Percentiles rank a stretch among this genome's conserved stretches.
Evolutionary conservation across 2,888 invertebrate species (phyloP).

Genomic region (Anorthoa munda): DNA sequence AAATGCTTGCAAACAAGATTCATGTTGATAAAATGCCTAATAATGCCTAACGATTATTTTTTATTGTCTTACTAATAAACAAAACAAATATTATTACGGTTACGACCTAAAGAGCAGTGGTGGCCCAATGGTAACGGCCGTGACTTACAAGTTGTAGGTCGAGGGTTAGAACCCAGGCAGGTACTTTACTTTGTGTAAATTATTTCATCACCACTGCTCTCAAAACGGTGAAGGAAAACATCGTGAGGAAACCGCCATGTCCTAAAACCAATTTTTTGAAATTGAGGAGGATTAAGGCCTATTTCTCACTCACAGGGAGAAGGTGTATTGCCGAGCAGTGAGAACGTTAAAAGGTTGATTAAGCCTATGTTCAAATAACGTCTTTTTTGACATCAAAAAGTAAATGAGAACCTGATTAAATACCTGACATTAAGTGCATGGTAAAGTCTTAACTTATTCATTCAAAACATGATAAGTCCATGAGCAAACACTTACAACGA

Average conservation of each 20-base stretch:
- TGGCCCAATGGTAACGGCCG: too few species aligned
- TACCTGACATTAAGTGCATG: neutral
- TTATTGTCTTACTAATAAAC: constrained; percentile 1
- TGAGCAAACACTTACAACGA: neutral
- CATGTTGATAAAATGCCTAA: neutral
- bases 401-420: neutral
- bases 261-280: too few species aligned
- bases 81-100: constrained; percentile 1
- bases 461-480: neutral
- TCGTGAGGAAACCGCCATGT: too few species aligned
- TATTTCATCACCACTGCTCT: too few species aligned
- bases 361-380: neutral
- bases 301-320: too few species aligned
- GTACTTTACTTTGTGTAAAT: too few species aligned
- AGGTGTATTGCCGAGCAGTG: too few species aligned
- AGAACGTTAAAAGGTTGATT: too few species aligned
- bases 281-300: too few species aligned
- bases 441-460: neutral
- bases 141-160: neutral
- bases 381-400: neutral
- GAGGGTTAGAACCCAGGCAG: too few species aligned
- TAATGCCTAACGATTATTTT: neutral
- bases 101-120: neutral
- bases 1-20: neutral
- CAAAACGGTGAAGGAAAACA: too few species aligned